Conservation (phyloP, 2,113 vertebrate genomes). For the Sciurus niger region DNA sequence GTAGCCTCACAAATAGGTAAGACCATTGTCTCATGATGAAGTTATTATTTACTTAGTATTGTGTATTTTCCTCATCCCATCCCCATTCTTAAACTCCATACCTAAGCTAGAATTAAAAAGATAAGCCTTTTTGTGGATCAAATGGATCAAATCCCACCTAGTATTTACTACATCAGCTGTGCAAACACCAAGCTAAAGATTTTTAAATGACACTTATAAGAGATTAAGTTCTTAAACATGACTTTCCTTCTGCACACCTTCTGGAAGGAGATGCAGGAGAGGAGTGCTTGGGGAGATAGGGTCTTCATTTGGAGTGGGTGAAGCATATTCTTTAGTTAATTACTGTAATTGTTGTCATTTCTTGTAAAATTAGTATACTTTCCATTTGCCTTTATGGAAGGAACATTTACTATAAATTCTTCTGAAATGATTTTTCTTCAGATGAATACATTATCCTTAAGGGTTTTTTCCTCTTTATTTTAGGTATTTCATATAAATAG, state of each 20-base stretch:
- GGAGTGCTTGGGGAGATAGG: not conserved
- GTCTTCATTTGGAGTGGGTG: not conserved
- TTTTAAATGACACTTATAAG: constrained; percentile 19
- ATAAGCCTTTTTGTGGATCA: constrained; percentile 10
- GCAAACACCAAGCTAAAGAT: constrained; percentile 9
- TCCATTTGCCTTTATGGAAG: not conserved
- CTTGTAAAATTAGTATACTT: constrained; percentile 22
- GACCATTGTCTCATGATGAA: not conserved
- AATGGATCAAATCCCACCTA: not conserved
- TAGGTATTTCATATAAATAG: not conserved
- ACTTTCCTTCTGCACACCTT: not conserved
- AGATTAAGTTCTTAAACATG: not conserved
- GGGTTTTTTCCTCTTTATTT: not conserved
- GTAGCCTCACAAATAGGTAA: not conserved
- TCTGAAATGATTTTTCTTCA: not conserved
- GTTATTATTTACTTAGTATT: not conserved
- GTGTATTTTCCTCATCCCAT: not conserved
- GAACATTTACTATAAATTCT: not conserved
- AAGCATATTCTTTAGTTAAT: not conserved
- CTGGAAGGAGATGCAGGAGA: not conserved
- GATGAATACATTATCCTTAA: not conserved
- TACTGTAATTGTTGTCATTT: not conserved
- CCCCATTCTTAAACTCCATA: not conserved
- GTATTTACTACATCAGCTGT: not conserved
- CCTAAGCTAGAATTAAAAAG: constrained; percentile 25